Conservation (phyloP, 1,140 invertebrate genomes). For the Atta colombica region DNA sequence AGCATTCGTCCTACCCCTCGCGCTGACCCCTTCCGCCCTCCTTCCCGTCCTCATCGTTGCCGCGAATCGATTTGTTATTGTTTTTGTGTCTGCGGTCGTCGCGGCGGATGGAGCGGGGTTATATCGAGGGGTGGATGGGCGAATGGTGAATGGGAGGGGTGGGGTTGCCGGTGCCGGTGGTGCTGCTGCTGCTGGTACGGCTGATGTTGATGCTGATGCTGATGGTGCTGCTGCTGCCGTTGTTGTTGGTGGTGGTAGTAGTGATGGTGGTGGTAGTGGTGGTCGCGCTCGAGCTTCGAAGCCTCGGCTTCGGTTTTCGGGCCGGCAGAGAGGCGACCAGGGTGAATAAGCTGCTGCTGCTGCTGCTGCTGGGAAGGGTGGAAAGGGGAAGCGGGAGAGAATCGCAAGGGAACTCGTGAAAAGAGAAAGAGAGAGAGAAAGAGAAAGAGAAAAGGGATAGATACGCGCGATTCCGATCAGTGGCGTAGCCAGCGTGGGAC, state of each 20-base stretch:
- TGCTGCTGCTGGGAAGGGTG: slow-evolving; percentile 8
- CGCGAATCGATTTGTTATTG: slow-evolving; percentile 87
- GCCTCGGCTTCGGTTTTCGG: slow-evolving; percentile 72
- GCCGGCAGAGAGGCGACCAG: slow-evolving; percentile 71
- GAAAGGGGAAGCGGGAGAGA: slow-evolving; percentile 34
- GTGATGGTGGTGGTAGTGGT: slow-evolving; percentile 32
- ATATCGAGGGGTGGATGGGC: slow-evolving; percentile 63
- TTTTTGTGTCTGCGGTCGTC: slow-evolving; percentile 86
- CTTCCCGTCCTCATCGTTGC: slow-evolving; percentile 78
- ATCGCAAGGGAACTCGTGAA: slow-evolving; percentile 54
- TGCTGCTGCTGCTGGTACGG: slow-evolving; percentile 3
- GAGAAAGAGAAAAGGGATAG: slow-evolving; percentile 49
- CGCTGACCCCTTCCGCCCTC: slow-evolving; percentile 81
- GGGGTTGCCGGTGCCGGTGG: slow-evolving; percentile 50
- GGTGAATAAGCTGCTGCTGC: slow-evolving; percentile 63
- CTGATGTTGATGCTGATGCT: not conserved
- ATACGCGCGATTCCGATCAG: slow-evolving; percentile 59
- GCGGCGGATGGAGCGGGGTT: slow-evolving; percentile 75
- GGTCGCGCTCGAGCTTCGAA: slow-evolving; percentile 61
- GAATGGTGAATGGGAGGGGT: slow-evolving; percentile 43
- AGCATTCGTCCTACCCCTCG: slow-evolving; percentile 74
- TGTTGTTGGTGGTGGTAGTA: slow-evolving; percentile 19
- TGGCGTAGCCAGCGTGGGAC: slow-evolving; percentile 55
- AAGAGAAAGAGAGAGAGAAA: slow-evolving; percentile 40
- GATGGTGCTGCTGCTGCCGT: not conserved